phyloP scores from a whole-genome alignment of 2,888 invertebrate genomes.

The Trisateles emortualis region DNA sequence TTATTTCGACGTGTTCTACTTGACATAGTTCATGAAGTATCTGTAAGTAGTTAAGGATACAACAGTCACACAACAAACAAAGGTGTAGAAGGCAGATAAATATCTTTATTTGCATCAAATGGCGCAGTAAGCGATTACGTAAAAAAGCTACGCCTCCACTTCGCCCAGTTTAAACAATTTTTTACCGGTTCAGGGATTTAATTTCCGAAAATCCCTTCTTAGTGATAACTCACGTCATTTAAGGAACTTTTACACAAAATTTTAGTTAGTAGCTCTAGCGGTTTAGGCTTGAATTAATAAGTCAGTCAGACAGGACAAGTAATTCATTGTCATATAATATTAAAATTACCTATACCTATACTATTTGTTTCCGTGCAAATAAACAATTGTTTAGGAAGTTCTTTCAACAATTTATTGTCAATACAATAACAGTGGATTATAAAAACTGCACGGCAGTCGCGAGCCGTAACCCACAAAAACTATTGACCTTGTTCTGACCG shows the following conservation, averaged over 20 bases:
- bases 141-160: too few species aligned
- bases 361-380: constrained; percentile 1
- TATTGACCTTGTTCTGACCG: constrained; percentile 68
- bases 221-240: too few species aligned
- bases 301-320: too few species aligned
- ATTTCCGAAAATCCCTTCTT: too few species aligned
- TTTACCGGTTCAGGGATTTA: too few species aligned
- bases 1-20: background rate
- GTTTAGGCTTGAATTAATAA: too few species aligned
- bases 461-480: constrained; percentile 54
- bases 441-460: constrained; percentile 51
- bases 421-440: constrained; percentile 33
- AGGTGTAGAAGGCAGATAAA: too few species aligned
- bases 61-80: constrained; percentile 21
- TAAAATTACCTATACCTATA: too few species aligned
- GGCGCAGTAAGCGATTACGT: constrained; percentile 16
- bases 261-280: too few species aligned
- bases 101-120: constrained; percentile 20
- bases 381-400: constrained; percentile 46
- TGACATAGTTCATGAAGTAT: constrained; percentile 2
- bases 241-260: too few species aligned
- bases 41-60: background rate
- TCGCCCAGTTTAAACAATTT: too few species aligned
- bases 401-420: constrained; percentile 25
- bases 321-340: too few species aligned